Base-by-base conservation (phyloP, 1,140 invertebrate genomes). In the Spodoptera frugiperda region DNA sequence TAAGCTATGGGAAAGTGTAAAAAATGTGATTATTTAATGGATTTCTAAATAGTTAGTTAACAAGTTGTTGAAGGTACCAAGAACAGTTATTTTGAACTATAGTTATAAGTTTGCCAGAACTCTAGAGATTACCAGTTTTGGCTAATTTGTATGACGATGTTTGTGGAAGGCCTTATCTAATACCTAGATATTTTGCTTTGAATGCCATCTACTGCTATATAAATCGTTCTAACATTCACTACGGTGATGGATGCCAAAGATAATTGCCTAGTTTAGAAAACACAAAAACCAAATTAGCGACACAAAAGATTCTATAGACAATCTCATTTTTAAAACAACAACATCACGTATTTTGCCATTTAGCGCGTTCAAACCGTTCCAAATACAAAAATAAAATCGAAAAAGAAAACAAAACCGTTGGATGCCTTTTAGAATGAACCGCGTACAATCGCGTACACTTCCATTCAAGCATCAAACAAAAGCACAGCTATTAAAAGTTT, bases 1-100 rank as follows among this genome's bases (percentile, higher is more conserved):
- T 82, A 77, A 85, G 82, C 83, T 83, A 86, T 90, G 86, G 86
- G 88, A 90, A 91, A 91, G 79, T 77, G 63, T 78, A 86, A 87
- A 86, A 85, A 84, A 65, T 80, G 21, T 59, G 46, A 78, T 72
- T 81, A 80, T 75, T 80, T 84, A 82, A 86, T 82, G 79, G 82
- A 84, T 81, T 70, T 70, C 49, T 39, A 70, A 70, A 70, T 55
- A 70, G 19, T 49, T 49, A 15, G 25, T 39, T 39, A 39, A 14
- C 14, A 14, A 15, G 48, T 68, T 68, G 51, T 51, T 68, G 48
- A 65, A 65, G 19, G 2, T 39, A 39, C 5, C 33, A 48, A 8
- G 17, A 49, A 11, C 44, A n/a, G 61, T 12, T 49, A 25, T 65
- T 65, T 65, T 9, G 17, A 61, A 10, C 39, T 10, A 17, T 6